These are phyloP conservation scores for Lasioglossum pauxillum DNA, from an alignment of 2,888 invertebrate species.

Conservation along the genomic window DNA sequence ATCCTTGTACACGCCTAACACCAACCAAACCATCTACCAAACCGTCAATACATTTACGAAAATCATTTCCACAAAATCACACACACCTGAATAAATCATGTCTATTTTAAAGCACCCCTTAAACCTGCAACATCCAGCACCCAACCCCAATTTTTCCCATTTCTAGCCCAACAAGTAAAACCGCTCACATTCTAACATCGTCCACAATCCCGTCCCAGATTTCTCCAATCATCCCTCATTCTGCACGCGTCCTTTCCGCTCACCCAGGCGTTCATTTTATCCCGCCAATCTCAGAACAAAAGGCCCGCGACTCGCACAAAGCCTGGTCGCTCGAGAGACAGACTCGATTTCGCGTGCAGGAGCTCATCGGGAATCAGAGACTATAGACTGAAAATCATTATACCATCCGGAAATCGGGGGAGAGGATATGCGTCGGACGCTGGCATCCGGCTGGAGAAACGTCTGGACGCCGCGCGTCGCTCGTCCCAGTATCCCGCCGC, in stretches of 20 bases:
- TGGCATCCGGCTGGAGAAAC: neutral
- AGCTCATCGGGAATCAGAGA: neutral
- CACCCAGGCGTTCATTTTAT: neutral
- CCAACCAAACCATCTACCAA: too few relatives aligned
- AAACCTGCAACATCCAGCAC: neutral
- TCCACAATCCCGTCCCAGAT: neutral
- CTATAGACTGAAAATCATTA: constrained; percentile 29
- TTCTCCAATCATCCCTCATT: neutral
- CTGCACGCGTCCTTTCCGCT: neutral
- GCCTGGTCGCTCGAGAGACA: neutral
- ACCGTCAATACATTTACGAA: too few relatives aligned
- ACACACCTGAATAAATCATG: neutral
- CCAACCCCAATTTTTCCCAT: neutral
- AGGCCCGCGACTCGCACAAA: neutral
- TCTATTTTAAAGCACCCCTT: neutral
- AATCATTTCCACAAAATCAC: neutral
- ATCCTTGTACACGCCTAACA: too few relatives aligned
- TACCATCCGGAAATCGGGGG: neutral
- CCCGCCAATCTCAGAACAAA: neutral
- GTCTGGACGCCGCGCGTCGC: neutral
- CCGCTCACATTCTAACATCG: neutral
- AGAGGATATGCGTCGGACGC: neutral
- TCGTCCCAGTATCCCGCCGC: constrained; percentile 40
- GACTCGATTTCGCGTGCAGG: neutral
- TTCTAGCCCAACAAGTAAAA: too few relatives aligned